A percentile compares a stretch with the other conserved stretches of the same genome.
These are phyloP conservation scores for Amyelois transitella DNA, from an alignment of 1,140 invertebrate genomes.

Conservation along the genomic window DNA sequence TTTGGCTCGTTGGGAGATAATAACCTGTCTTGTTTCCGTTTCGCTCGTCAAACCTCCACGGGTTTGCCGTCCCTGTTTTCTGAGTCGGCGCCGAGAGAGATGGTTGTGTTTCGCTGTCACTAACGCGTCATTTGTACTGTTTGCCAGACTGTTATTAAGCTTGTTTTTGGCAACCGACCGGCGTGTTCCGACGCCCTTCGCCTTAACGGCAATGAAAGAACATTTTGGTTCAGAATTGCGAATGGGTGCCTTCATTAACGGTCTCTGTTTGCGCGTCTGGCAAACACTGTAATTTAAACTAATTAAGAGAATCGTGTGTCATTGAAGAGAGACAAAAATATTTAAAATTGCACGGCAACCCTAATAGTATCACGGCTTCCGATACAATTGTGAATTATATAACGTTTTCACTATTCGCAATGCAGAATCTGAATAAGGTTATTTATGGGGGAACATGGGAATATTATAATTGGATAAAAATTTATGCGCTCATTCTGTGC, in stretches of 20 bases:
- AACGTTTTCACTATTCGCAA: conserved; percentile 10
- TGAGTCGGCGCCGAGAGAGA: conserved; percentile 35
- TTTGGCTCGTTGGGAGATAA: conserved; percentile 62
- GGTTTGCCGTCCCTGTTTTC: conserved; percentile 27
- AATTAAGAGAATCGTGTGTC: conserved; percentile 64
- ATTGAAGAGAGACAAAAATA: conserved; percentile 49
- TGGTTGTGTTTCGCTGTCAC: conserved; percentile 50
- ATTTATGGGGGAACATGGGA: background rate
- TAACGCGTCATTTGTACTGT: conserved; percentile 68
- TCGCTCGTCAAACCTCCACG: conserved; percentile 43
- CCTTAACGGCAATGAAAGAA: conserved; percentile 58
- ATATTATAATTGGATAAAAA: conserved; percentile 10
- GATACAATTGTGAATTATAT: background rate
- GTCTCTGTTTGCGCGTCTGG: conserved; percentile 63
- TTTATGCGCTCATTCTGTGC: conserved; percentile 11
- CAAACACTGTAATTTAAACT: conserved; percentile 64
- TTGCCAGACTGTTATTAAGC: conserved; percentile 68
- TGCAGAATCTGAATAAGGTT: background rate
- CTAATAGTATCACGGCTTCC: conserved; percentile 10
- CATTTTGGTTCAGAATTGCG: conserved; percentile 48
- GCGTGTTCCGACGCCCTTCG: conserved; percentile 49
- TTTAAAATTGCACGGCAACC: conserved; percentile 26
- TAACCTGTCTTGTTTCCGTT: conserved; percentile 66
- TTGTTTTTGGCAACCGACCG: conserved; percentile 67
- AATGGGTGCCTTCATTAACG: conserved; percentile 66